These are phyloP conservation scores for Rhinichthys osculus DNA, from an alignment of 2,797 vertebrate species.

Conservation along the genomic window DNA sequence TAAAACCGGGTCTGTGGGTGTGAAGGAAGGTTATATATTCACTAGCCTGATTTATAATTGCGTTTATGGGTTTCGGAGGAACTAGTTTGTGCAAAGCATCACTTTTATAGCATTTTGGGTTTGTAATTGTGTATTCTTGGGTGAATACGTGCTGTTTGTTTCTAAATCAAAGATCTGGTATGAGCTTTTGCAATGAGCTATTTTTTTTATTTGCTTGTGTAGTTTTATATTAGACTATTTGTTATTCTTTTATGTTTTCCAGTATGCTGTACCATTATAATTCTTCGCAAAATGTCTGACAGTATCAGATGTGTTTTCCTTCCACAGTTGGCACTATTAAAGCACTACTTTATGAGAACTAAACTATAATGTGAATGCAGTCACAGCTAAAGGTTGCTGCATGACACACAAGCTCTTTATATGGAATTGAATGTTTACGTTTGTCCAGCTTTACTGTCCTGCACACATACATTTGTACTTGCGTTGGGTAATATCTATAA, in stretches of 20 bases:
- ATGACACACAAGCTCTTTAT: not conserved
- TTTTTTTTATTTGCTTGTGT: not conserved
- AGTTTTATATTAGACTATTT: not conserved
- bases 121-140: not conserved
- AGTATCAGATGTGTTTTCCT: not conserved
- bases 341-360: not conserved
- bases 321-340: not conserved
- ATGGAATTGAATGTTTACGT: not conserved
- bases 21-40: conserved; percentile 19
- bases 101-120: not conserved
- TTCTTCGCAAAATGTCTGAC: not conserved
- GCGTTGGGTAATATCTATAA: not conserved
- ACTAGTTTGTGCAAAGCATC: conserved; percentile 5
- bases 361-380: not conserved
- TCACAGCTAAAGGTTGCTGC: not conserved
- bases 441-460: not conserved
- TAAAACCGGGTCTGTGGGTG: conserved; percentile 16
- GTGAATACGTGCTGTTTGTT: not conserved
- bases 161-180: not conserved
- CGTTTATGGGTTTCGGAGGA: not conserved
- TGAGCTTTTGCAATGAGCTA: not conserved
- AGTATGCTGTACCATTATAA: not conserved
- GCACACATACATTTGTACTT: too few relatives aligned
- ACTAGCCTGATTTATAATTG: conserved; percentile 23
- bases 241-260: not conserved